phyloP scores from a whole-genome alignment of 2,797 vertebrate species.

The Ctenopoma kingsleyae region DNA sequence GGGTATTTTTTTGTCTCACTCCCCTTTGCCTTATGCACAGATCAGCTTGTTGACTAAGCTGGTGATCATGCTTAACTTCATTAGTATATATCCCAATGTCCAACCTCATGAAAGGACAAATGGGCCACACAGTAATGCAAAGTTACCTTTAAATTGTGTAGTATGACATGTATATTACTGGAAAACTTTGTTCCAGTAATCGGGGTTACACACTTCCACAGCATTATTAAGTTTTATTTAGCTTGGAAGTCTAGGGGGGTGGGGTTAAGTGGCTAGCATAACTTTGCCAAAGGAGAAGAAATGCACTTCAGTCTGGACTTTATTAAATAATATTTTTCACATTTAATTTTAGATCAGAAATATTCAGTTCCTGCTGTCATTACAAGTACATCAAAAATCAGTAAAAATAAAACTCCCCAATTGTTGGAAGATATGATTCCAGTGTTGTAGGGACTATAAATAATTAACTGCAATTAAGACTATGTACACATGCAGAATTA shows the following conservation, averaged over 20 bases:
- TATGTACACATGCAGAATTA: conserved; percentile 80
- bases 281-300: not conserved
- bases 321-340: not conserved
- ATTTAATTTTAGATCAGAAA: not conserved
- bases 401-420: conserved; percentile 48
- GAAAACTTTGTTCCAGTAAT: conserved; percentile 1
- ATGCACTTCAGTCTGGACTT: not conserved
- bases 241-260: not conserved
- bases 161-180: not conserved
- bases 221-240: not conserved
- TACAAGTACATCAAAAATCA: conserved; percentile 22
- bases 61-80: conserved; percentile 46
- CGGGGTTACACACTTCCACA: not conserved
- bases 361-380: conserved; percentile 13
- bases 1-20: conserved; percentile 44
- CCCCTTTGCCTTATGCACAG: conserved; percentile 30
- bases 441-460: conserved; percentile 69
- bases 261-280: no score
- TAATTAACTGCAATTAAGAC: conserved; percentile 84
- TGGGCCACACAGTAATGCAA: conserved; percentile 20
- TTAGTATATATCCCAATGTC: conserved; percentile 44
- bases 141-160: conserved; percentile 2
- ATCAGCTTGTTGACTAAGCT: conserved; percentile 48
- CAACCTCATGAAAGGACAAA: conserved; percentile 54
- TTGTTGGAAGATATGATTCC: conserved; percentile 57